Percentiles rank a stretch among this genome's conserved stretches.
Evolutionary conservation across 2,113 vertebrate species (phyloP).

Genomic region (Brienomyrus brachyistius): DNA sequence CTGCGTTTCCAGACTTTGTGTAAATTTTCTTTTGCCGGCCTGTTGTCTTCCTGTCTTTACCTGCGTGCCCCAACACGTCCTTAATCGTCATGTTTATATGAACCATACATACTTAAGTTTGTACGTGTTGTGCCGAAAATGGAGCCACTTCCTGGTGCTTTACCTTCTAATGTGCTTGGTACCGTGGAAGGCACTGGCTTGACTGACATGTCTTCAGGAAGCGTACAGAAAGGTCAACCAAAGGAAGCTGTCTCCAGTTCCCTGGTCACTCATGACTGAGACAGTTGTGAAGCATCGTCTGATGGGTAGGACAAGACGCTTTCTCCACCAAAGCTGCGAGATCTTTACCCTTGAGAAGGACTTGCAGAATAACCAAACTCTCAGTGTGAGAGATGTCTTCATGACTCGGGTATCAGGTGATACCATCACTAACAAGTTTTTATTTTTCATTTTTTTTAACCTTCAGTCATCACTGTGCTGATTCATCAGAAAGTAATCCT

Average conservation of each 20-base stretch:
- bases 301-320: neutral
- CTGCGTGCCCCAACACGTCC: neutral
- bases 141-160: neutral
- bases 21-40: neutral
- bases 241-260: neutral
- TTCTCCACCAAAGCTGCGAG: neutral
- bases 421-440: too few species aligned
- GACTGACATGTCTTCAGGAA: neutral
- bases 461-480: neutral
- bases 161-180: neutral
- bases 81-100: neutral
- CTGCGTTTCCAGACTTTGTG: neutral
- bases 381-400: neutral
- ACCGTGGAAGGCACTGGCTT: neutral
- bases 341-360: neutral
- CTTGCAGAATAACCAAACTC: neutral
- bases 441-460: neutral
- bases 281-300: neutral
- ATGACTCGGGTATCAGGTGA: neutral
- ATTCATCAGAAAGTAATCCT: neutral
- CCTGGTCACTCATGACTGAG: neutral
- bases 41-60: neutral
- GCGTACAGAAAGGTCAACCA: neutral
- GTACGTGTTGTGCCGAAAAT: neutral
- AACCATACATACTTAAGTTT: neutral